Base-by-base conservation (phyloP, 2,797 vertebrate species). In the Pelodytes ibericus region DNA sequence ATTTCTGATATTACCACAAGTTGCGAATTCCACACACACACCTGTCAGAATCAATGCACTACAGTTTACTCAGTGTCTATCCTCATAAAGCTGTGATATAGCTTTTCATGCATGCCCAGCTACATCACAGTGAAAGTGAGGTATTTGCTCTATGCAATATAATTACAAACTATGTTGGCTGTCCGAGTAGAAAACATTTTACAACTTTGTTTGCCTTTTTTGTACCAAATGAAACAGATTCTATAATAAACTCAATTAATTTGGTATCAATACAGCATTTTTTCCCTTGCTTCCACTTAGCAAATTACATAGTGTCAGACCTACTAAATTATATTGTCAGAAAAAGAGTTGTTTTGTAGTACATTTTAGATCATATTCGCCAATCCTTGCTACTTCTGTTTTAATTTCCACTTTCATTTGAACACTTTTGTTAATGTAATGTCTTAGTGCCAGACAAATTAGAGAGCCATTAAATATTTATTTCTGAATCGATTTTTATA, bases 351-450 rank as follows among this genome's bases (percentile, higher is more conserved):
- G 64, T 79, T 79, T 74, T 79, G 71, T 74, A 73, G 47, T 51
- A 41, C 68, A 60, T 75, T 79, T 79, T 36, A 69, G 77, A 62
- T 67, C 33, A 49, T 36, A 27, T 62, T 79, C 13, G 29, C 47
- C 9, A 72, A 74, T 62, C 62, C 77, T 33, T 73, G 51, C 57
- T 61, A 53, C 71, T 79, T 73, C 31, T 7, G 2, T 80, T 80
- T 72, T 31, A 72, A 80, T 82, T 83, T 86, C 60, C 71, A 74
- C 39, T 80, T 69, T 80, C 69, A 73, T 74, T 72, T 64, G 6
- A 0, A 57, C 59, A 75, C 61, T 80, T 84, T 76, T 80, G 22
- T 63, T 78, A 65, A 77, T 15, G 39, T 80, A 79, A 65, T 36
- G 24, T 70, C 63, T 30, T 72, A 75, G 47, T 75, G 74, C 60